These are phyloP conservation scores for Neotragus moschatus DNA, from an alignment of 2,113 vertebrate genomes.

Conservation along the genomic window DNA sequence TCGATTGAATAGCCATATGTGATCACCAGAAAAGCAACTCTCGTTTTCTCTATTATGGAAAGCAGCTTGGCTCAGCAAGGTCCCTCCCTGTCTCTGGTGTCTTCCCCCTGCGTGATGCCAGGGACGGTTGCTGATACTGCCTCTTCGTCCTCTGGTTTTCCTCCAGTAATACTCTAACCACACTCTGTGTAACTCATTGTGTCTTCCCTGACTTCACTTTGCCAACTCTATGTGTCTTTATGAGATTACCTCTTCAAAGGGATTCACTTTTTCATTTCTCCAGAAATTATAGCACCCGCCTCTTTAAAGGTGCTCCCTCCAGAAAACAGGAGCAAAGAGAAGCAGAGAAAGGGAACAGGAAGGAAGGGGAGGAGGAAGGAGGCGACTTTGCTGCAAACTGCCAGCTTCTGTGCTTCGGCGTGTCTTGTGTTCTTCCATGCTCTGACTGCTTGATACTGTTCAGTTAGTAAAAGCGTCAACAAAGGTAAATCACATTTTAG, in stretches of 20 bases:
- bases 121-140: not conserved
- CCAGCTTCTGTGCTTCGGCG: not conserved
- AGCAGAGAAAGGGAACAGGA: not conserved
- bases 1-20: not conserved
- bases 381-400: not conserved
- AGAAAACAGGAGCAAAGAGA: not conserved
- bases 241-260: not conserved
- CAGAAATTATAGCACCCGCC: not conserved
- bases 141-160: not conserved
- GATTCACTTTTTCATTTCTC: not conserved
- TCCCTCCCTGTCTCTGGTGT: fast-evolving
- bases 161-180: not conserved
- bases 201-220: not conserved
- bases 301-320: not conserved
- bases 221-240: not conserved
- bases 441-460: not conserved
- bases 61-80: not conserved
- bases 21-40: not conserved
- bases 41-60: not conserved
- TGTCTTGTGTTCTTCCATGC: not conserved
- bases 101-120: not conserved
- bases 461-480: not conserved
- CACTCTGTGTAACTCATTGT: not conserved
- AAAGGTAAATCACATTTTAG: not conserved
- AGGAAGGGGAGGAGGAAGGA: not conserved